These are phyloP conservation scores for Ciona savignyi DNA, from an alignment of 23 tunicate species.

Conservation along the genomic window DNA sequence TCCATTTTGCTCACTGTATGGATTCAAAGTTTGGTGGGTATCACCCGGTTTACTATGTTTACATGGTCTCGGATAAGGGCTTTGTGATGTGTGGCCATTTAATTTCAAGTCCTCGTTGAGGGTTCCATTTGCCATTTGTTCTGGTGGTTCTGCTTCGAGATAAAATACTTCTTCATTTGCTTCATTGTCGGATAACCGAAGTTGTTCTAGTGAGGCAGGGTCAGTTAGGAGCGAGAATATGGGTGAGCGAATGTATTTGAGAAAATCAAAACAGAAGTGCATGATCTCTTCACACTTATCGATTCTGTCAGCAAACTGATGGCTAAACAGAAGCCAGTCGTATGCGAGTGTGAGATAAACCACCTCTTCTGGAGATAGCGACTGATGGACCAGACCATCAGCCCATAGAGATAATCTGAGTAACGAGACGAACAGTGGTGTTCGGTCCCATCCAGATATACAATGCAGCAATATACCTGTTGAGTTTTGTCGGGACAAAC, in stretches of 20 bases:
- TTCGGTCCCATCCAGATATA: constrained; percentile 56
- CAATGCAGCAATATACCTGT: constrained; percentile 36
- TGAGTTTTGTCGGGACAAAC: neutral
- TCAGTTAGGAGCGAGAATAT: constrained; percentile 17
- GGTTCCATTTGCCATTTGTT: neutral
- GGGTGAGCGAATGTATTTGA: constrained; percentile 9
- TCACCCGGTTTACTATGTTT: no score
- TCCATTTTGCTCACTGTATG: neutral
- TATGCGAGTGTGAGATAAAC: constrained; percentile 34
- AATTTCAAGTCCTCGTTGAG: neutral
- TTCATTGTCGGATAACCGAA: neutral
- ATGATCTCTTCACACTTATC: constrained; percentile 34
- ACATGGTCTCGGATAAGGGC: neutral
- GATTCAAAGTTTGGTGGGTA: no score
- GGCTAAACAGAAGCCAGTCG: constrained; percentile 45
- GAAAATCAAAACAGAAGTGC: constrained; percentile 39
- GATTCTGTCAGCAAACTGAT: constrained; percentile 29
- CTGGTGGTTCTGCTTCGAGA: neutral
- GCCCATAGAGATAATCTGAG: constrained; percentile 49
- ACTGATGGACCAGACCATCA: constrained; percentile 33
- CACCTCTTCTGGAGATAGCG: constrained; percentile 30
- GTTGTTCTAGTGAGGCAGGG: neutral
- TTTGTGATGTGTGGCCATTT: neutral
- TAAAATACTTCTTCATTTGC: neutral
- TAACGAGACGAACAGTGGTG: constrained; percentile 43